Conservation (phyloP, 2,888 invertebrate genomes). For the Allacma fusca region DNA sequence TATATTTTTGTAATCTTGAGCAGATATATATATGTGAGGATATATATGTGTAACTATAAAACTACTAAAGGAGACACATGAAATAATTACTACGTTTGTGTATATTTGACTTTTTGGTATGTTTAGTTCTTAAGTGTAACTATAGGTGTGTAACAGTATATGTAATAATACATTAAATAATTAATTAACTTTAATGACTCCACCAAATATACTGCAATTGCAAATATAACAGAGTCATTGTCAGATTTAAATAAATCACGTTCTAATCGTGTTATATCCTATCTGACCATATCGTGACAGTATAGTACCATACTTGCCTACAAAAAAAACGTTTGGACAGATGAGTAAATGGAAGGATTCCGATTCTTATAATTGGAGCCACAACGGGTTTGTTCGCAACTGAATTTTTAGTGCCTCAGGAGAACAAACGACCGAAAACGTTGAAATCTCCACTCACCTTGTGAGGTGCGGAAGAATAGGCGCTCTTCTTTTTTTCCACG, state of each 20-base stretch:
- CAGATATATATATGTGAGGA: constrained; percentile 6
- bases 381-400: constrained; percentile 11
- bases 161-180: background rate
- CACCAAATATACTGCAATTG: background rate
- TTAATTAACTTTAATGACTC: background rate
- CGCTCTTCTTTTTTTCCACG: constrained; percentile 82
- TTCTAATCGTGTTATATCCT: background rate
- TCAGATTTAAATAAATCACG: constrained; percentile 5
- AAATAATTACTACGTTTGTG: background rate
- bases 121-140: background rate
- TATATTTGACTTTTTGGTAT: constrained; percentile 12
- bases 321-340: constrained; percentile 3
- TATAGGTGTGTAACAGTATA: background rate
- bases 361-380: constrained; percentile 10
- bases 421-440: constrained; percentile 49
- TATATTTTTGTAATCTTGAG: background rate
- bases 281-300: background rate
- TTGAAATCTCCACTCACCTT: constrained; percentile 70
- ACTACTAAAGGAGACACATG: constrained; percentile 12
- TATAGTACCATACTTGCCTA: background rate
- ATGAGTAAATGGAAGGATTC: constrained; percentile 3
- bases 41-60: constrained; percentile 6
- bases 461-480: constrained; percentile 94
- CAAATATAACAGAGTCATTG: constrained; percentile 3
- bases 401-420: constrained; percentile 24